phyloP scores from a whole-genome alignment of 2,888 invertebrate genomes.

The Tipula lateralis region DNA sequence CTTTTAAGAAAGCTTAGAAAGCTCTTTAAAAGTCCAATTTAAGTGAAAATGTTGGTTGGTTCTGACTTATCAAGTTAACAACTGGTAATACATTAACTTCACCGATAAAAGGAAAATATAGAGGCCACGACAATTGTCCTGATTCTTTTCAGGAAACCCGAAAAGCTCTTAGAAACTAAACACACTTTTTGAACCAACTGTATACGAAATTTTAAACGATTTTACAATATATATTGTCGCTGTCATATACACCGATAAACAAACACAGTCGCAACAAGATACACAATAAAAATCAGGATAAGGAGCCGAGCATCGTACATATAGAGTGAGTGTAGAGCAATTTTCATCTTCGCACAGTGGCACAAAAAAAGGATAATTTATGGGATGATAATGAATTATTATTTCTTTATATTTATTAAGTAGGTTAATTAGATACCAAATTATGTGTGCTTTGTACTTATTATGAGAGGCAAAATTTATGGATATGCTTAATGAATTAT shows the following conservation, averaged over 20 bases:
- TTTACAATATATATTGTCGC: neutral
- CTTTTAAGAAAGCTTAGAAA: too few relatives aligned
- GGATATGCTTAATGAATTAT: neutral
- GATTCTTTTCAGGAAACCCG: too few relatives aligned
- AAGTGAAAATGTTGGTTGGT: too few relatives aligned
- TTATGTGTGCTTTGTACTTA: neutral
- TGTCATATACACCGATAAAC: neutral
- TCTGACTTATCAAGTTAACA: too few relatives aligned
- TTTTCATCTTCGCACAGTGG: neutral
- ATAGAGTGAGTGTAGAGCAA: neutral
- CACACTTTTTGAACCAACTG: neutral
- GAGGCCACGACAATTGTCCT: too few relatives aligned
- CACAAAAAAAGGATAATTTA: neutral
- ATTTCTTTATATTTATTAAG: neutral
- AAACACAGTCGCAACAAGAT: neutral
- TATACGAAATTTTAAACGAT: neutral
- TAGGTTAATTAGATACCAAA: constrained; percentile 24
- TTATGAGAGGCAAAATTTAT: neutral
- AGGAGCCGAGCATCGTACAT: neutral
- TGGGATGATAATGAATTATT: constrained; percentile 1
- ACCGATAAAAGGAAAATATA: too few relatives aligned
- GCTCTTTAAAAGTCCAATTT: too few relatives aligned
- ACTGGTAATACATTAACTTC: too few relatives aligned
- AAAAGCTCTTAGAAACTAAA: too few relatives aligned
- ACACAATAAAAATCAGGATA: neutral